Evolutionary conservation across 2,797 vertebrate species (phyloP).

Genomic region (Acrocephalus scirpaceus): DNA sequence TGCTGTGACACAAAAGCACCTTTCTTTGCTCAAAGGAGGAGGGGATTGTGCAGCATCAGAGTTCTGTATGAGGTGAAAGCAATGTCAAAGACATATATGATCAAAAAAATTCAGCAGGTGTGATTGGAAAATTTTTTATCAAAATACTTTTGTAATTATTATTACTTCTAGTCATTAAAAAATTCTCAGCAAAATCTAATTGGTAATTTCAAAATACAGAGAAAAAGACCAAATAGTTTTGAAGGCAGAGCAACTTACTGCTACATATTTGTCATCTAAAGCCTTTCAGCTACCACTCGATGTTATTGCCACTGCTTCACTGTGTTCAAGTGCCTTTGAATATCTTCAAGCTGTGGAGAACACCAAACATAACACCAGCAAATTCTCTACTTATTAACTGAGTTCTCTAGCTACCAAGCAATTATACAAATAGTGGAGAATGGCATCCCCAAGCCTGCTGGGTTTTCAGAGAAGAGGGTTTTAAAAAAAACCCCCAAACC

Average conservation of each 20-base stretch:
- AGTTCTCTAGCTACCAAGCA: not conserved
- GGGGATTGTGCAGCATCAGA: not conserved
- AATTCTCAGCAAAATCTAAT: not conserved
- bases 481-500: accelerated
- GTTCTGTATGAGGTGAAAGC: not conserved
- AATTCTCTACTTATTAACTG: not conserved
- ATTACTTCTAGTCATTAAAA: not conserved
- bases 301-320: not conserved
- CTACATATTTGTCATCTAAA: not conserved
- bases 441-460: not conserved
- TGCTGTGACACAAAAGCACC: not conserved
- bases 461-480: not conserved
- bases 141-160: not conserved
- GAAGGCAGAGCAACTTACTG: not conserved
- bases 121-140: not conserved
- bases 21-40: not conserved
- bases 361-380: not conserved
- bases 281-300: not conserved
- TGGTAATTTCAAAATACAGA: not conserved
- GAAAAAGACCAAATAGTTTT: not conserved
- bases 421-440: not conserved
- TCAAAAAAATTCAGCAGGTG: not conserved
- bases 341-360: not conserved
- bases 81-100: not conserved
- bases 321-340: not conserved